A percentile compares a stretch with the other conserved stretches of the same genome.
phyloP scores from a whole-genome alignment of 1,140 invertebrate genomes.

The Eurosta solidaginis region DNA sequence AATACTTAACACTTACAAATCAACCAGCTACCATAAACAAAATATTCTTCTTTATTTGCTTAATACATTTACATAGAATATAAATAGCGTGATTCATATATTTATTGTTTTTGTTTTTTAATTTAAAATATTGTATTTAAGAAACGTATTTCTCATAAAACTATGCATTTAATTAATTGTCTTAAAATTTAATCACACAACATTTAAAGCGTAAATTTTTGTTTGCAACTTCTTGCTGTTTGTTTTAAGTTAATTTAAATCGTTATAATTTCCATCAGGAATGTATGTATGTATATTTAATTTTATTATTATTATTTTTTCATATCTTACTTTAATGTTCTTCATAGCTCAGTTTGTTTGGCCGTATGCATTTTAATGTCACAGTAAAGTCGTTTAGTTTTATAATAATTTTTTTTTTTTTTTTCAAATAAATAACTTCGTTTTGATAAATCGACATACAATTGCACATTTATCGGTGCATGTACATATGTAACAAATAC shows the following conservation, averaged over 20 bases:
- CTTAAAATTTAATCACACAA: conserved; percentile 28
- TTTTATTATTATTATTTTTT: not conserved
- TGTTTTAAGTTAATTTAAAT: not conserved
- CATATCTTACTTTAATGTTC: not conserved
- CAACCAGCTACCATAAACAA: not conserved
- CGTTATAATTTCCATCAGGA: not conserved
- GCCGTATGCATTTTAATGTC: not conserved
- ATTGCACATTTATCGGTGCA: not conserved
- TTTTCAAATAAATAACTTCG: not conserved
- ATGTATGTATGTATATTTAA: not conserved
- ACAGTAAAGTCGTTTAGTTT: not conserved
- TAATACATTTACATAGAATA: not conserved
- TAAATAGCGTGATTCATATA: conserved; percentile 18
- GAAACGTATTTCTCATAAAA: conserved; percentile 10
- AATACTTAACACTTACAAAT: not conserved
- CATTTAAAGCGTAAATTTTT: conserved; percentile 31
- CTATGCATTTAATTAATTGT: not conserved
- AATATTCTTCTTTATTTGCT: not conserved
- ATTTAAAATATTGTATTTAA: not conserved
- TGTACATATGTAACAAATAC: not conserved
- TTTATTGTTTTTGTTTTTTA: not conserved
- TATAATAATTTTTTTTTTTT: not conserved
- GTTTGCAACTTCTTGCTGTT: conserved; percentile 5
- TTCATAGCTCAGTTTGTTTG: not conserved
- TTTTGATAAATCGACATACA: not conserved